phyloP scores from a whole-genome alignment of 1,140 invertebrate genomes.

The Listronotus oregonensis region DNA sequence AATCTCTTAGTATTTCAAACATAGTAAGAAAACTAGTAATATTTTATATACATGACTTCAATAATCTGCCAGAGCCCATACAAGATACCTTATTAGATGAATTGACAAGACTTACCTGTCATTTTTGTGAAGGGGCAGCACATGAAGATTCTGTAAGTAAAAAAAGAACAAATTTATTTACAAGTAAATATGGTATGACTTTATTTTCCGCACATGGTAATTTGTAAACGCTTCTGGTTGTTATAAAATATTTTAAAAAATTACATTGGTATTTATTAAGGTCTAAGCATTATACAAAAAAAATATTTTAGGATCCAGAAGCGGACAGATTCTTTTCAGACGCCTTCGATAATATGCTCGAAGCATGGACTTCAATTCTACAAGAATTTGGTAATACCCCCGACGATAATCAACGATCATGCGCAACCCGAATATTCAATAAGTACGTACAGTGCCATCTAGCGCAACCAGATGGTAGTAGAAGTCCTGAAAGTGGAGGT shows the following conservation, averaged over 20 bases:
- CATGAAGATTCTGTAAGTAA: constrained; percentile 72
- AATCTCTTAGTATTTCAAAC: constrained; percentile 70
- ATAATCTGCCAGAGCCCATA: constrained; percentile 56
- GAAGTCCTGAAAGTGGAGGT: constrained; percentile 56
- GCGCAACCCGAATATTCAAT: constrained; percentile 70
- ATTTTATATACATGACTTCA: constrained; percentile 66
- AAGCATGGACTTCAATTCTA: constrained; percentile 75
- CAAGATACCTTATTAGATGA: constrained; percentile 62
- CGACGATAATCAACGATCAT: constrained; percentile 58
- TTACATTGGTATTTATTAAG: too few relatives aligned
- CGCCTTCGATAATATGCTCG: constrained; percentile 80
- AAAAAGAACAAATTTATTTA: constrained; percentile 4
- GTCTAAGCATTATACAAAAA: too few relatives aligned
- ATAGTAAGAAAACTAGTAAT: constrained; percentile 68
- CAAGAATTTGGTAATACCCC: constrained; percentile 56
- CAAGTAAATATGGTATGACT: constrained; percentile 3
- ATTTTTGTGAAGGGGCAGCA: constrained; percentile 73
- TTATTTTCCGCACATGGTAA: too few relatives aligned
- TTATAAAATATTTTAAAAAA: too few relatives aligned
- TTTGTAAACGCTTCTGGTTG: too few relatives aligned
- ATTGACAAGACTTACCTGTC: constrained; percentile 73
- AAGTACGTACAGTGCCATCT: constrained; percentile 82
- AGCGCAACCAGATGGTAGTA: constrained; percentile 77
- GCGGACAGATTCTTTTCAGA: constrained; percentile 77
- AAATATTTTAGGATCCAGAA: constrained; percentile 56